Evolutionary conservation across 53 echinoderm and acorn worm genomes (phyloP).

Genomic region (Crossaster papposus): DNA sequence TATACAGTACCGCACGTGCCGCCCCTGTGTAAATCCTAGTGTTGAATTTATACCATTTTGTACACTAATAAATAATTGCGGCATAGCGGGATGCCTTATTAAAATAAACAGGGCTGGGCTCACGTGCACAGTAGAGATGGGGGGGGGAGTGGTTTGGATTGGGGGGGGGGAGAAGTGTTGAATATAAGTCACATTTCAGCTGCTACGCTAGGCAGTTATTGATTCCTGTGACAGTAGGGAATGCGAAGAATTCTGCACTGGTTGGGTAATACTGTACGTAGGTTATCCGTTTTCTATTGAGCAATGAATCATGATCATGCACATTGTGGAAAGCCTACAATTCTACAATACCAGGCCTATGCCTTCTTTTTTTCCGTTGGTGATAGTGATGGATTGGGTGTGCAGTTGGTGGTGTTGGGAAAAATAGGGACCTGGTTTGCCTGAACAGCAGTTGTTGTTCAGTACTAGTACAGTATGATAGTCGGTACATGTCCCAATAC

Average conservation of each 20-base stretch:
- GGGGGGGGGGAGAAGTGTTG: too few species aligned
- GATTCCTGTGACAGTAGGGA: constrained; percentile 33
- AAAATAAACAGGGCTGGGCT: constrained; percentile 26
- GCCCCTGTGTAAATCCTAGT: background rate
- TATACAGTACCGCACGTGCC: background rate
- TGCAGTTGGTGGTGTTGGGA: background rate
- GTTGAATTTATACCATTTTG: constrained; percentile 35
- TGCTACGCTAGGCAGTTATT: constrained; percentile 16
- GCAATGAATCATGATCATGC: too few species aligned
- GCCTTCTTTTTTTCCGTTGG: too few species aligned
- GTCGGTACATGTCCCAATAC: too few species aligned
- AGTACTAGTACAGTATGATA: background rate
- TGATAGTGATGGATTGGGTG: background rate
- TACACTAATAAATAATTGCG: constrained; percentile 35
- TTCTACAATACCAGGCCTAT: too few species aligned
- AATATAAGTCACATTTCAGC: constrained; percentile 19
- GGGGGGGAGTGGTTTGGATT: constrained; percentile 18
- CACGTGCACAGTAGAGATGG: constrained; percentile 1
- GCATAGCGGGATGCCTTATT: constrained; percentile 37
- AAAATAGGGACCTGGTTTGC: background rate
- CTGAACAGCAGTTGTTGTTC: background rate
- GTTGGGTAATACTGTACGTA: background rate
- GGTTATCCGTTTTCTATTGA: background rate
- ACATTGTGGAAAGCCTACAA: too few species aligned
- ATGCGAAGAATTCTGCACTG: constrained; percentile 24